Base-by-base conservation (phyloP, 2,888 invertebrate genomes). In the Amorpha juglandis region DNA sequence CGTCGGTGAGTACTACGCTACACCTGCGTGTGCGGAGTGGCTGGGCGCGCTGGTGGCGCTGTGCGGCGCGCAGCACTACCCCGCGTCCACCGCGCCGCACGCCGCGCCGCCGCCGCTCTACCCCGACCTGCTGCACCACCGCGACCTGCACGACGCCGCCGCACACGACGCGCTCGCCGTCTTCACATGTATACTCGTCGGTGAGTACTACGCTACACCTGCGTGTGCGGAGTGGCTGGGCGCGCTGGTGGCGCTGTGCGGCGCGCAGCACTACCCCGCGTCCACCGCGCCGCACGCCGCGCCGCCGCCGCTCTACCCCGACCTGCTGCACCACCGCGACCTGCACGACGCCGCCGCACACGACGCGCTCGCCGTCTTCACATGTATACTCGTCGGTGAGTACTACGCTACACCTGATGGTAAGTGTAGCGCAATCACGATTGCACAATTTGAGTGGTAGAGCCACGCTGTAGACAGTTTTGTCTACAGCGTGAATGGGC, bases 161-260 rank as follows among this genome's bases (percentile, higher is more conserved):
- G 97, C 98, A 74, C 98, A 99, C 86, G 98, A 99, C 89, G 98
- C 98, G 47, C 93, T 99, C 70, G 99, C 99, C 1, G 97, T 99
- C 9, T 98, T 99, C 83, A 98, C 98, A 0, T 98, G 98, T 70
- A 98, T 99, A 76, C 94, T 99, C 69, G 97, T 97, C 63, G 95
- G 95, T 95, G 68, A 75, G 86, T 19, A 1, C 50, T 45, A 53
- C 38, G 19, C n/a, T 48, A 50, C n/a, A n/a, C n/a, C n/a, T n/a
- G n/a, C n/a, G n/a, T n/a, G n/a, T n/a, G 96, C 97, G 1, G 99
- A 99, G 90, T 99, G 99, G 99, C 95, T 99, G 65, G 98, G 98
- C 2, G 98, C 98, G 11, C 93, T 99, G 27, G 97, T 98, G 85
- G 98, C 98, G 19, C 94, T 99, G 55, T 99, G 99, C 89, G 96